Conservation (phyloP, 2,888 invertebrate genomes). For the Thalpophila matura region DNA sequence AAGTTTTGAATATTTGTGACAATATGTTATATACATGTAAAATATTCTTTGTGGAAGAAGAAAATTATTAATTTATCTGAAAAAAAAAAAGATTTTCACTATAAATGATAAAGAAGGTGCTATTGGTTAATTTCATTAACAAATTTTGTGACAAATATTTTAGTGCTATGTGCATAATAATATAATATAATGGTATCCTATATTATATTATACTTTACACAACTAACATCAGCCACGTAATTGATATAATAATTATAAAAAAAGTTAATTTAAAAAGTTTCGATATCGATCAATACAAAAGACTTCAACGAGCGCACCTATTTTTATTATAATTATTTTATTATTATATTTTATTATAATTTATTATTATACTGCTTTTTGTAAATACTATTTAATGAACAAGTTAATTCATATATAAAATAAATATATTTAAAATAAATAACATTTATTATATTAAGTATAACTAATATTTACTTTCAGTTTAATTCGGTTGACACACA, state of each 20-base stretch:
- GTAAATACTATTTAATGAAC: neutral
- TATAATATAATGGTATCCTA: conserved; percentile 26
- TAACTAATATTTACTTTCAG: neutral
- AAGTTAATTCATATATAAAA: too few species aligned
- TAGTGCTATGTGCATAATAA: conserved; percentile 3
- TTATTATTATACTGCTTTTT: neutral
- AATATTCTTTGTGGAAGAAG: conserved; percentile 29
- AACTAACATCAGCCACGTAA: conserved; percentile 29
- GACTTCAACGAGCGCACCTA: conserved; percentile 72
- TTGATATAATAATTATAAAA: conserved; percentile 14
- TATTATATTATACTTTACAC: conserved; percentile 37
- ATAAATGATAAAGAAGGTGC: neutral
- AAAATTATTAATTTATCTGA: conserved; percentile 9
- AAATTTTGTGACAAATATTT: conserved; percentile 7
- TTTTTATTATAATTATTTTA: neutral
- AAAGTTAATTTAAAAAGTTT: conserved; percentile 11
- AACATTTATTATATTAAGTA: too few species aligned
- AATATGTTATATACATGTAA: conserved; percentile 24
- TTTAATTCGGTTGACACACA: neutral
- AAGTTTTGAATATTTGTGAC: conserved; percentile 28
- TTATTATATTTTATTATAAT: neutral
- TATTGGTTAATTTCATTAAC: neutral
- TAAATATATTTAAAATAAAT: too few species aligned
- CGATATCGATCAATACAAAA: conserved; percentile 63
- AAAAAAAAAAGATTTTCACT: neutral